Evolutionary conservation across 2,888 invertebrate species (phyloP), one percentile per base, ranked within the genome.

Genomic region (Odontocolon sp.): DNA sequence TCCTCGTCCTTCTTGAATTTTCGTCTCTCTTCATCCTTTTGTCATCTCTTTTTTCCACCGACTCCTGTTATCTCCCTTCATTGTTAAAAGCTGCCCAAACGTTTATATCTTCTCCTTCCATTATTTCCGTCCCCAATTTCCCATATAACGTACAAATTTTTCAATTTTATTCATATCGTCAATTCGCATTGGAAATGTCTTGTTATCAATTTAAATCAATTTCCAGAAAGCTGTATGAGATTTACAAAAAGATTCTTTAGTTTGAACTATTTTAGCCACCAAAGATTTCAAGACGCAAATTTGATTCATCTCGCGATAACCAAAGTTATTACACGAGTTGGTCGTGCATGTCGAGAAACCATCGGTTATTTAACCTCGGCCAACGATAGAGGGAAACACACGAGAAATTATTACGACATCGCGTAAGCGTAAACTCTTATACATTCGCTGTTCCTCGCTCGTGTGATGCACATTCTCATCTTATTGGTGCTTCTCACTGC

Each of bases 241-340:
- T 56, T 69, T 64, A 77, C 63, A 63, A 23, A 40, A 18, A 57
- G 52, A 28, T 42, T 64, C 50, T 72, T 77, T 77, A 72, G 69
- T 69, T 77, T 72, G 72, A 57, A 9, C 16, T 66, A 11, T 69
- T 56, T 42, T 56, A 36, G 38, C 57, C 26, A 16, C 21, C 52
- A 59, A 40, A 45, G 52, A 18, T 28, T 50, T 56, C 71, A 38
- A 52, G 71, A 71, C 71, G 77, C 80, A 73, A 68, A 66, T 69
- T 77, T 85, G 83, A 85, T 85, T 83, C 82, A 85, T 84, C 64
- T 80, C 77, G 81, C 83, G 85, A 86, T 86, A 86, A 85, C 84
- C 83, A 86, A 84, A 84, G 84, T 84, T 83, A 84, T 82, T 82
- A 83, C 76, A 75, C 81, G 81, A 77, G 79, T 83, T 80, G 84